A percentile compares a stretch with the other conserved stretches of the same genome.
phyloP scores from a whole-genome alignment of 2,797 vertebrate species.

The Sarcoramphus papa region DNA sequence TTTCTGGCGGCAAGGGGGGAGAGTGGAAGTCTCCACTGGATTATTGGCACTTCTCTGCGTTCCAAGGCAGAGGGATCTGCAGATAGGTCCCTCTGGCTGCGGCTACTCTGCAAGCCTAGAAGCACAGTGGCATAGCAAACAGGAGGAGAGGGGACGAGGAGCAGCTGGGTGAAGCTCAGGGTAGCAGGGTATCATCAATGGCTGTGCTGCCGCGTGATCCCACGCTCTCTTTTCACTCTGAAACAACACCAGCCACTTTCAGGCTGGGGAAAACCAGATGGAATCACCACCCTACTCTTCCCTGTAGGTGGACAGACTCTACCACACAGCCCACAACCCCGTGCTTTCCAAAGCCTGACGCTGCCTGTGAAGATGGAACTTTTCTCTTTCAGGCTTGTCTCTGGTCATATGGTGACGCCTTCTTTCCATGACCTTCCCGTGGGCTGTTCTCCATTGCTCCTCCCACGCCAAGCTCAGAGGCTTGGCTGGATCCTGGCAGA shows the following conservation, averaged over 20 bases:
- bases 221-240: accelerated
- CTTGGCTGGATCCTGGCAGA: background rate
- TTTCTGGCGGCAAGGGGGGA: background rate
- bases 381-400: background rate
- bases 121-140: no score
- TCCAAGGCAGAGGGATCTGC: background rate
- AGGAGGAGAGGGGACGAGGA: background rate
- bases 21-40: background rate
- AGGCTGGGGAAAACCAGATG: background rate
- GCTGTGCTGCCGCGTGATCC: background rate
- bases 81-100: accelerated
- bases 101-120: background rate
- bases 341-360: background rate
- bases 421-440: background rate
- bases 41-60: background rate
- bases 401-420: accelerated
- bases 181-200: background rate
- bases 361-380: no score
- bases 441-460: background rate
- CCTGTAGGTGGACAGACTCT: background rate
- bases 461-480: background rate
- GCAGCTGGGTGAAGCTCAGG: background rate
- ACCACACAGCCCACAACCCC: background rate
- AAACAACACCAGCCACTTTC: background rate
- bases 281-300: background rate